Conservation (phyloP, 23 tunicate genomes). For the Ascidia mentula region DNA sequence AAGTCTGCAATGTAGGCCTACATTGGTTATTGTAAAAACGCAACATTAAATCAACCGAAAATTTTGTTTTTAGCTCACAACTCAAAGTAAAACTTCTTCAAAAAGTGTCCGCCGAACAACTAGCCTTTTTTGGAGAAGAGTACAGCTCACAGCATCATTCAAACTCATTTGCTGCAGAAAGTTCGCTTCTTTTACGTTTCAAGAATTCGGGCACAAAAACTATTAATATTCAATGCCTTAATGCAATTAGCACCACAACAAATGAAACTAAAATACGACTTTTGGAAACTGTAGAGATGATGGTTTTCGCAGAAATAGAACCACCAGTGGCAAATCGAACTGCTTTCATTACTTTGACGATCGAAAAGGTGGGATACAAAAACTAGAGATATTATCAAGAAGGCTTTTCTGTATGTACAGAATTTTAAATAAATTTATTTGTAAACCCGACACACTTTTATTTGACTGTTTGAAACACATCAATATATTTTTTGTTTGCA, state of each 20-base stretch:
- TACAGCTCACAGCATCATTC: neutral
- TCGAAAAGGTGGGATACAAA: constrained; percentile 54
- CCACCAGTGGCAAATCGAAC: constrained; percentile 69
- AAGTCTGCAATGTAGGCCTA: no score
- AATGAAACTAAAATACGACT: neutral
- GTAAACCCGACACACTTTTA: no score
- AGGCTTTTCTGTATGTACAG: no score
- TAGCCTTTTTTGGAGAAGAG: neutral
- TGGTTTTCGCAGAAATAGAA: constrained; percentile 27
- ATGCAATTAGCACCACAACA: constrained; percentile 22
- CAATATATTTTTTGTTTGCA: neutral
- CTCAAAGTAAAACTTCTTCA: constrained; percentile 25
- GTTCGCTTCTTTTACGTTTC: constrained; percentile 22
- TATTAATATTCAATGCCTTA: constrained; percentile 9
- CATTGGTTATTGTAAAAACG: no score
- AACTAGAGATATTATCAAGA: no score
- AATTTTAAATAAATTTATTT: no score
- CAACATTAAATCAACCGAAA: no score
- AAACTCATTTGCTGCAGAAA: constrained; percentile 12
- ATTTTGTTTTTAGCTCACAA: neutral
- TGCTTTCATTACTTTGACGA: constrained; percentile 29
- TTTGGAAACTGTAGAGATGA: constrained; percentile 16
- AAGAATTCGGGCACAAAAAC: constrained; percentile 5
- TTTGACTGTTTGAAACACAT: no score
- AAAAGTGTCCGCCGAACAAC: constrained; percentile 19